Conservation (phyloP, 2,888 invertebrate genomes). For the Ophion ventricosus region DNA sequence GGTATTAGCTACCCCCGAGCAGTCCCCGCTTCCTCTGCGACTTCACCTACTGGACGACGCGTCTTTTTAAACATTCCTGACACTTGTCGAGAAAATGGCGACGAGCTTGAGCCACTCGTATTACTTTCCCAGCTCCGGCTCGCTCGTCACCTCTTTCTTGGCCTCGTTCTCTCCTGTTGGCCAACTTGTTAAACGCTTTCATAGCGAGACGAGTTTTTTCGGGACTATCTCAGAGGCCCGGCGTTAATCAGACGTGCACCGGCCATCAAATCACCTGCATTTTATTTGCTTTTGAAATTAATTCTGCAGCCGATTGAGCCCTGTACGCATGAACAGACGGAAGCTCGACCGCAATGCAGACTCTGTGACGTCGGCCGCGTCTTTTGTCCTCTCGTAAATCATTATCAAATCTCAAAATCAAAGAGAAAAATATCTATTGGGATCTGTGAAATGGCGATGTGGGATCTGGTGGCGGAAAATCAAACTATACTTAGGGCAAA, state of each 20-base stretch:
- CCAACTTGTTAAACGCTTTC: conserved; percentile 27
- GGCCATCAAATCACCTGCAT: neutral
- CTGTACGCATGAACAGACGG: too few relatives aligned
- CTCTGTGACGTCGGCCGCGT: too few relatives aligned
- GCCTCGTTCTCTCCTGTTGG: conserved; percentile 17
- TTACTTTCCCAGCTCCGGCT: neutral
- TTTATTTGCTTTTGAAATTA: neutral
- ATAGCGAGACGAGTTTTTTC: conserved; percentile 3
- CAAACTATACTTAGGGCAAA: too few relatives aligned
- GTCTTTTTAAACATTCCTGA: conserved; percentile 26
- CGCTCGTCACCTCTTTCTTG: neutral
- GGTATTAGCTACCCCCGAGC: conserved; percentile 9
- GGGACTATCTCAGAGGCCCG: neutral
- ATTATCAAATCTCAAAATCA: too few relatives aligned
- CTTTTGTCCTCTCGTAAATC: too few relatives aligned
- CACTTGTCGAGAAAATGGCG: conserved; percentile 20
- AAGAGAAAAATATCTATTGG: too few relatives aligned
- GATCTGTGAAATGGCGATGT: too few relatives aligned
- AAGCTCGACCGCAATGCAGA: too few relatives aligned
- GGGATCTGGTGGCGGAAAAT: too few relatives aligned
- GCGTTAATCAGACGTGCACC: conserved; percentile 15
- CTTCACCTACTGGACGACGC: conserved; percentile 4
- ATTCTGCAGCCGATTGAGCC: neutral
- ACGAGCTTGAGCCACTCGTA: neutral
- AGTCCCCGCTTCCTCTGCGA: neutral